phyloP scores from a whole-genome alignment of 2,113 vertebrate genomes.

The Sinocyclocheilus grahami region DNA sequence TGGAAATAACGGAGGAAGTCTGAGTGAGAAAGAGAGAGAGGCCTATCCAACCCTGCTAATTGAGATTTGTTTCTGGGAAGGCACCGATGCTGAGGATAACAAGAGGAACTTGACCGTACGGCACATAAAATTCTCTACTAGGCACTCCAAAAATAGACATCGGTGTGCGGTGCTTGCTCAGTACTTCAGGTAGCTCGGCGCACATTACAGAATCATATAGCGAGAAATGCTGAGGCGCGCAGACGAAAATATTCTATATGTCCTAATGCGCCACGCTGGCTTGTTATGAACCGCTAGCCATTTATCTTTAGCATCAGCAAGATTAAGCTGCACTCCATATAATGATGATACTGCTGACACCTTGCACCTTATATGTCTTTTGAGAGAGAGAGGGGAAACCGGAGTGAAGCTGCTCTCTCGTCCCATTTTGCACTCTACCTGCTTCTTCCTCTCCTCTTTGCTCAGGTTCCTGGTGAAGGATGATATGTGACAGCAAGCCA shows the following conservation, averaged over 20 bases:
- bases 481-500: slow-evolving; percentile 58
- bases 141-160: slow-evolving; percentile 26
- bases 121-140: slow-evolving; percentile 30
- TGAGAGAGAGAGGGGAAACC: slow-evolving; percentile 9
- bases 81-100: slow-evolving; percentile 37
- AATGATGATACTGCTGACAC: slow-evolving; percentile 47
- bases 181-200: slow-evolving; percentile 20
- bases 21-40: slow-evolving; percentile 2
- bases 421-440: not conserved
- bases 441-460: slow-evolving; percentile 18
- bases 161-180: slow-evolving; percentile 13
- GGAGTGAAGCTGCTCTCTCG: not conserved
- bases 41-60: slow-evolving; percentile 47
- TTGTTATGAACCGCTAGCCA: slow-evolving; percentile 23
- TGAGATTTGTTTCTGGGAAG: slow-evolving; percentile 59
- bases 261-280: slow-evolving; percentile 22
- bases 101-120: slow-evolving; percentile 44
- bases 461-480: slow-evolving; percentile 37
- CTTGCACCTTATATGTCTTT: slow-evolving; percentile 46
- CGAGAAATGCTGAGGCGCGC: slow-evolving; percentile 19
- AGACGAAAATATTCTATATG: slow-evolving; percentile 32
- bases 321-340: slow-evolving; percentile 18
- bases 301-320: slow-evolving; percentile 47
- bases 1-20: slow-evolving; percentile 34
- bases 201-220: slow-evolving; percentile 28